These are phyloP conservation scores for Scyliorhinus canicula DNA, from an alignment of 2,797 vertebrate species.

Conservation along the genomic window DNA sequence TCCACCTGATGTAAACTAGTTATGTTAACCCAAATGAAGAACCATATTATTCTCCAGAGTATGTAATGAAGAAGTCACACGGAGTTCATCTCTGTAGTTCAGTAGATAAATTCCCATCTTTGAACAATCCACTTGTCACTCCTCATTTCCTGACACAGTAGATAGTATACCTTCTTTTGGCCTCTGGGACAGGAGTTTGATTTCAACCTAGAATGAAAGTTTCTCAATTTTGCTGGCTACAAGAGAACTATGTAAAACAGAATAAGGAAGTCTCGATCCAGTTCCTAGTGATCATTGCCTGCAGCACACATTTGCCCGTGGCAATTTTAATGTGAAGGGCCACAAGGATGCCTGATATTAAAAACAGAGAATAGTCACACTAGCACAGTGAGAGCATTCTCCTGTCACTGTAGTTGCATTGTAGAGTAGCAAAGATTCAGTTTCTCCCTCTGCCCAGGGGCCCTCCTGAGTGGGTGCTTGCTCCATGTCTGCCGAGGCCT, in stretches of 20 bases:
- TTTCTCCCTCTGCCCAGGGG: too few species aligned
- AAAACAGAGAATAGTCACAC: neutral
- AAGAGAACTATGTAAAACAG: too few species aligned
- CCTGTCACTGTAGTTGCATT: too few species aligned
- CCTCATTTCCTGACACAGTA: too few species aligned
- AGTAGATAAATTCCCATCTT: too few species aligned
- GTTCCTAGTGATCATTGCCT: neutral
- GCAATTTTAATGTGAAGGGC: neutral
- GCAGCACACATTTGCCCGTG: neutral
- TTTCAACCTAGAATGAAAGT: neutral
- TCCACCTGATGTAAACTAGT: neutral
- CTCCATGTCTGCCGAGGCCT: too few species aligned
- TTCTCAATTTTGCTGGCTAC: too few species aligned
- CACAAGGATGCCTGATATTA: neutral
- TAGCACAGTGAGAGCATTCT: neutral
- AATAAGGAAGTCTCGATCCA: neutral
- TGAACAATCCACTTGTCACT: too few species aligned
- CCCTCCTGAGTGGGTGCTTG: too few species aligned
- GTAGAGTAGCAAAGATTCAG: neutral
- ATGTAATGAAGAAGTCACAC: neutral
- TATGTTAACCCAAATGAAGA: neutral
- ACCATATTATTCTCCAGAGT: neutral
- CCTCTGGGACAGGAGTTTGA: neutral
- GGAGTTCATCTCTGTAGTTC: too few species aligned
- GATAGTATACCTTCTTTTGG: neutral